These are phyloP conservation scores for Eumaeus atala DNA, from an alignment of 1,140 invertebrate species.

Conservation along the genomic window DNA sequence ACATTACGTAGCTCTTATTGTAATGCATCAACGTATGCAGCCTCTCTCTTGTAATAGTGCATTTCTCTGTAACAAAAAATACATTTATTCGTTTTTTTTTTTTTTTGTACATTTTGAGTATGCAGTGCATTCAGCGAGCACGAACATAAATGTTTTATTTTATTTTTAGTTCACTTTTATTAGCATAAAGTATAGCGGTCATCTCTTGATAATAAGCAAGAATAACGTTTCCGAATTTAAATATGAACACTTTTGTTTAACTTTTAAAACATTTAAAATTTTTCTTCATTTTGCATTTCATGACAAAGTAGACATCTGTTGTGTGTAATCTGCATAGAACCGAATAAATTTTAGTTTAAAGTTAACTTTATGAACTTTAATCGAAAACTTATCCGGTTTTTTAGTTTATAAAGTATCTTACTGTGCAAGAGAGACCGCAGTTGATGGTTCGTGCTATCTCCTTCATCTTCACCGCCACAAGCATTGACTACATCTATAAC, in stretches of 20 bases:
- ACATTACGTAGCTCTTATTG: background rate
- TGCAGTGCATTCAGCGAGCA: constrained; percentile 33
- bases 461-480: constrained; percentile 82
- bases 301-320: no score
- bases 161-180: constrained; percentile 14
- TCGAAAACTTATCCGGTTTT: no score
- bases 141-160: constrained; percentile 18
- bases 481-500: constrained; percentile 87
- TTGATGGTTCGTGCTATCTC: constrained; percentile 72
- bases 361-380: no score
- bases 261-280: no score
- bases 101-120: background rate
- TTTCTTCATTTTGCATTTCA: no score
- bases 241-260: no score
- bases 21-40: constrained; percentile 38
- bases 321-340: no score
- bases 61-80: constrained; percentile 61
- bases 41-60: constrained; percentile 59
- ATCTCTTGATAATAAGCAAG: background rate
- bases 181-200: constrained; percentile 9
- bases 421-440: constrained; percentile 75
- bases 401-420: constrained; percentile 58
- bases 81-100: background rate
- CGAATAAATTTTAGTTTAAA: no score
- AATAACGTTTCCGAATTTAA: no score